These are phyloP conservation scores for Sinocyclocheilus rhinocerous DNA, from an alignment of 2,113 vertebrate species.

Conservation along the genomic window DNA sequence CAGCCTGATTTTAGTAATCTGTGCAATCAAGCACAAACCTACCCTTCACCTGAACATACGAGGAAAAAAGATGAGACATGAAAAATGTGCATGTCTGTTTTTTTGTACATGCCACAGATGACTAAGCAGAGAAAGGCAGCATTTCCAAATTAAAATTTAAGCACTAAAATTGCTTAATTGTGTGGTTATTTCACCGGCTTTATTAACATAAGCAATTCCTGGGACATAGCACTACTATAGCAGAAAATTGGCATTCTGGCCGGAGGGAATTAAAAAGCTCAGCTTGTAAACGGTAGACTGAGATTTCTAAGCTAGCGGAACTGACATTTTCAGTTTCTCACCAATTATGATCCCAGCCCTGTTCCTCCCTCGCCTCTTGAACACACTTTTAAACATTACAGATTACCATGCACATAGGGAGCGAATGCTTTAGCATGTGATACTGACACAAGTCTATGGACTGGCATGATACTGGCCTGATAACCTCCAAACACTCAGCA, in stretches of 20 bases:
- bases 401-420: conserved; percentile 46
- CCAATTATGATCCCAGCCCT: conserved; percentile 72
- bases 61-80: conserved; percentile 15
- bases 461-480: neutral
- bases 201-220: conserved; percentile 88
- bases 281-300: conserved; percentile 79
- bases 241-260: conserved; percentile 91
- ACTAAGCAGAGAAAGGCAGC: conserved; percentile 70
- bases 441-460: neutral
- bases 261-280: conserved; percentile 84
- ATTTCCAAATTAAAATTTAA: conserved; percentile 82
- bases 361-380: conserved; percentile 29
- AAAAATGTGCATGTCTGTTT: conserved; percentile 55
- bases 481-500: neutral
- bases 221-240: conserved; percentile 83
- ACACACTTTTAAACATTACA: conserved; percentile 37
- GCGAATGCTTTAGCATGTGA: neutral
- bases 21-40: neutral
- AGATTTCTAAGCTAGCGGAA: conserved; percentile 83
- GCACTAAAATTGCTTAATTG: conserved; percentile 89
- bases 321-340: conserved; percentile 74
- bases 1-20: neutral
- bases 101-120: conserved; percentile 42
- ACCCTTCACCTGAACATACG: neutral
- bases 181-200: conserved; percentile 78